Evolutionary conservation across 2,113 vertebrate genomes (phyloP).

Genomic region (Gymnogyps californianus): DNA sequence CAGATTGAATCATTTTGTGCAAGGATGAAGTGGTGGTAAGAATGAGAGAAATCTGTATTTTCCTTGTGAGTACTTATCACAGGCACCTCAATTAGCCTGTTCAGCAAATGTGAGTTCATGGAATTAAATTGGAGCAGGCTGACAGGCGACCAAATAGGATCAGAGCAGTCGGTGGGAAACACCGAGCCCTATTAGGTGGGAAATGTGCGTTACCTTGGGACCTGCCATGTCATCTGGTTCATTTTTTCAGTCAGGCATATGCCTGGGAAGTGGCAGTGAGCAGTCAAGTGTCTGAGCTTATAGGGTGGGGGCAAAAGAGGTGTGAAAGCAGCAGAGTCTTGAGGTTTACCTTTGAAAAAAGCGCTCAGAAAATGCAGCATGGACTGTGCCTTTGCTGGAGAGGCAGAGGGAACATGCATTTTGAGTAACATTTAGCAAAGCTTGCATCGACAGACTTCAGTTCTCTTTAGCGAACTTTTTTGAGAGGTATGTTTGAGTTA

Average conservation of each 20-base stretch:
- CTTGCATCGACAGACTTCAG: background rate
- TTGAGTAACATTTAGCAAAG: background rate
- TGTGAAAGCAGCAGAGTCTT: background rate
- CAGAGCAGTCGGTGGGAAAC: fast-evolving
- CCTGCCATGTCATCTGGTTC: fast-evolving
- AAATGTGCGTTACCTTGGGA: background rate
- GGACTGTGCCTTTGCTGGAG: background rate
- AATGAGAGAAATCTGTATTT: background rate
- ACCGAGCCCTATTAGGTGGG: background rate
- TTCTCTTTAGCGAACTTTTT: background rate
- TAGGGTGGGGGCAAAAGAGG: background rate
- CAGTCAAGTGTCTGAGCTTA: background rate
- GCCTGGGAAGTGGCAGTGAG: background rate
- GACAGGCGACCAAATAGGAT: fast-evolving
- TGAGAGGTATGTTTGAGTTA: background rate
- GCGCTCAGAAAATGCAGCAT: background rate
- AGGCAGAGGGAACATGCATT: background rate
- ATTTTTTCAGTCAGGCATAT: background rate
- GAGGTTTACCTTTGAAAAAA: background rate
- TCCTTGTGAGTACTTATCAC: background rate
- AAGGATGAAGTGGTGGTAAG: background rate
- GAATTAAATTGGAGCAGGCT: fast-evolving
- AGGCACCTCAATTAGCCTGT: background rate
- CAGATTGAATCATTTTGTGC: background rate
- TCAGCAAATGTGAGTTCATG: background rate